These are phyloP conservation scores for Crotophaga sulcirostris DNA, from an alignment of 2,113 vertebrate species.

Conservation along the genomic window DNA sequence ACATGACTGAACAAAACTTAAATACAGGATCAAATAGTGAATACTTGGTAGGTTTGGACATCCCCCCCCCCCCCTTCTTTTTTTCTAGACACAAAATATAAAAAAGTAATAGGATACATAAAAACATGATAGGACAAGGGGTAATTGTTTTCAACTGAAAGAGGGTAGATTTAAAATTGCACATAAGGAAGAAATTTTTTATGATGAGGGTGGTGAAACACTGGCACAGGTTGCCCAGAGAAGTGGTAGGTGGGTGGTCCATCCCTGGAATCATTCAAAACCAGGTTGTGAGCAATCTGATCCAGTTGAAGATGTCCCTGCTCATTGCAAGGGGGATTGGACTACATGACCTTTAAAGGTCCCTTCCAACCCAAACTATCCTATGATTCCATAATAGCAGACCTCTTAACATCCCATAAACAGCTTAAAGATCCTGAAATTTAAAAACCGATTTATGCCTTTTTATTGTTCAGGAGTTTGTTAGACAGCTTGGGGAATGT, in stretches of 20 bases:
- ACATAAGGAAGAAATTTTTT: background rate
- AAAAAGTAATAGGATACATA: background rate
- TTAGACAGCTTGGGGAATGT: background rate
- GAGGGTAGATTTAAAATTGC: background rate
- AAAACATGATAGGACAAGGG: background rate
- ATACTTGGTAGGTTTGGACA: background rate
- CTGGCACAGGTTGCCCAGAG: background rate
- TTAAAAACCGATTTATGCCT: background rate
- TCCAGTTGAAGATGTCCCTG: background rate
- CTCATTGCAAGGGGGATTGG: background rate
- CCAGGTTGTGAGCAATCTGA: background rate
- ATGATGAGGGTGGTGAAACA: fast-evolving
- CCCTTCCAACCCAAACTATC: background rate
- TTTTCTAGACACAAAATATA: background rate
- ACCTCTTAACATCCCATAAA: background rate
- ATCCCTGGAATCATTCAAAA: background rate
- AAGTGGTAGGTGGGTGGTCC: background rate
- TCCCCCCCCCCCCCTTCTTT: background rate
- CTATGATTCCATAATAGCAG: background rate
- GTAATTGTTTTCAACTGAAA: background rate
- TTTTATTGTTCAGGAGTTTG: background rate
- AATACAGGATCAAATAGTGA: background rate
- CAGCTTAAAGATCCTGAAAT: background rate
- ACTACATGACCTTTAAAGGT: background rate
- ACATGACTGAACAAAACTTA: background rate